Evolutionary conservation across 2,888 invertebrate genomes (phyloP).

Genomic region (Melinopterus prodromus): DNA sequence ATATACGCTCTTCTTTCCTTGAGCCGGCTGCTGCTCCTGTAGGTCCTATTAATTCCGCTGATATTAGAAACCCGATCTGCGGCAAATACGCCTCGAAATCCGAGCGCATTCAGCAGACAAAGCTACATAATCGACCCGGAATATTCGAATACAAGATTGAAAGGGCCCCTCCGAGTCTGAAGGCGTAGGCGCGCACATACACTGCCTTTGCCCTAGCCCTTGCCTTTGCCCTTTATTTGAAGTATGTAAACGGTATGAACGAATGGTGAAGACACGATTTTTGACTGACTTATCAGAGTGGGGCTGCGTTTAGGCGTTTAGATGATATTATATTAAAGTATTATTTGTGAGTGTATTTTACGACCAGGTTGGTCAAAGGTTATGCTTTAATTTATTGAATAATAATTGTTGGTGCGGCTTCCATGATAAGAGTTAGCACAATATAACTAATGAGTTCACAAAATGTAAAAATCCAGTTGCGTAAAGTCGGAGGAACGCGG

Average conservation of each 20-base stretch:
- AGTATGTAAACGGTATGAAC: not conserved
- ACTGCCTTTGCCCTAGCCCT: not conserved
- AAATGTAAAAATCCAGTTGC: too few relatives aligned
- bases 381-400: too few relatives aligned
- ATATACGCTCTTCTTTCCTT: not conserved
- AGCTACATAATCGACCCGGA: not conserved
- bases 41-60: not conserved
- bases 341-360: too few relatives aligned
- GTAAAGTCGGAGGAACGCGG: too few relatives aligned
- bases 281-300: not conserved
- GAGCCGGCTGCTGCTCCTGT: not conserved
- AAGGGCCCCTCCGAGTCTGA: not conserved
- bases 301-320: too few relatives aligned
- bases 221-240: not conserved
- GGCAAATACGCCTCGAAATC: not conserved
- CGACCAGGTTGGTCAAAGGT: too few relatives aligned
- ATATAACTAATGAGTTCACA: too few relatives aligned
- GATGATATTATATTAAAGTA: too few relatives aligned
- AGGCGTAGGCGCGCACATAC: not conserved
- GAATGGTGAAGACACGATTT: not conserved
- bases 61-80: not conserved
- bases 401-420: too few relatives aligned
- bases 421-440: too few relatives aligned
- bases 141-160: slow-evolving; percentile 4
- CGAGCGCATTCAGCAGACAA: not conserved